Evolutionary conservation across 2,888 invertebrate genomes (phyloP).

Genomic region (Sabatieria punctata): DNA sequence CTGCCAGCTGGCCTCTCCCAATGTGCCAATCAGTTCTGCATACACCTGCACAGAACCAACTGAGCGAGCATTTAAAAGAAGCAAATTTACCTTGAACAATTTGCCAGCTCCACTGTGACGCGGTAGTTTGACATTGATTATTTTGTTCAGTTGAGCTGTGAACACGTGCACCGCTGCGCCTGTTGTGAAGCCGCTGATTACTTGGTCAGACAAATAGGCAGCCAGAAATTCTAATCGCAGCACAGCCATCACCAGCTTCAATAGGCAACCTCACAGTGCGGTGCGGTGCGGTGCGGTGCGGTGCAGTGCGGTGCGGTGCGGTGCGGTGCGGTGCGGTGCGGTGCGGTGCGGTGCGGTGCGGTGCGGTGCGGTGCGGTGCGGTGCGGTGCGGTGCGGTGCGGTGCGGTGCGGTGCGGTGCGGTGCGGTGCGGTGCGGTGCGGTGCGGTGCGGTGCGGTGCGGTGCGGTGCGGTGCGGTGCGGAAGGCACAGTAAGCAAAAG

Average conservation of each 20-base stretch:
- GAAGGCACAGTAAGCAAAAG: too few species aligned
- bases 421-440: too few species aligned
- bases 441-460: too few species aligned
- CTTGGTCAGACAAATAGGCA: slow-evolving; percentile 18
- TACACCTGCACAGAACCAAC: not conserved
- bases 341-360: too few species aligned
- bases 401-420: too few species aligned
- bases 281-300: too few species aligned
- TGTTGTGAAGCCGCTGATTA: slow-evolving; percentile 36
- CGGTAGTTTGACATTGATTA: slow-evolving; percentile 30
- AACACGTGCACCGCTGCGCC: slow-evolving; percentile 36
- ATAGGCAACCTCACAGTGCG: too few species aligned
- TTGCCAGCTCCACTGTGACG: slow-evolving; percentile 32
- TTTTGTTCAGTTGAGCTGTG: slow-evolving; percentile 33
- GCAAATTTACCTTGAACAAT: slow-evolving; percentile 14
- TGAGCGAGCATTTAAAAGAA: not conserved
- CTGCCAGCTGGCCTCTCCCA: not conserved
- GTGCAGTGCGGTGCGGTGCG: too few species aligned
- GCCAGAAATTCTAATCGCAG: slow-evolving; percentile 37
- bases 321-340: too few species aligned
- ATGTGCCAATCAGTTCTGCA: not conserved
- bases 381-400: too few species aligned
- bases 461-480: too few species aligned
- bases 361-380: too few species aligned
- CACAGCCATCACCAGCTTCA: slow-evolving; percentile 59